Evolutionary conservation across 2,888 invertebrate species (phyloP), one percentile per base, ranked within the genome.

Genomic region (Drosophila greeni): DNA sequence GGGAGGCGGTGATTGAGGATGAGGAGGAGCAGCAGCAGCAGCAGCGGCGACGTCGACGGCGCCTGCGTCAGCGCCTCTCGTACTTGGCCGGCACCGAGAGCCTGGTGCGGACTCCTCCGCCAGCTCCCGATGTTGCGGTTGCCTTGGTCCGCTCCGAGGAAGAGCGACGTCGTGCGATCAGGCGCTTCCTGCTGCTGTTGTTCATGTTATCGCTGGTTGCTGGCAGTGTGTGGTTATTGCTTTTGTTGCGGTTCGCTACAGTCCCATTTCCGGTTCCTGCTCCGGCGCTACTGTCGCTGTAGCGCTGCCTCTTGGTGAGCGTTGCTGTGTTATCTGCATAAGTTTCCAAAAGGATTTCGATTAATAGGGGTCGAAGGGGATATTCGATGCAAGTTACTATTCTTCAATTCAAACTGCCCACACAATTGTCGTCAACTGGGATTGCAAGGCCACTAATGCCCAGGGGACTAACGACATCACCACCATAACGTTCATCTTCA

Each of bases 61-160:
- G 70, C 54, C 70, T 79, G 66, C 74, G 74, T 87, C 84, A 88
- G 85, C 87, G 87, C 69, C 85, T 84, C 61, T 88, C 88, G 54
- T 81, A 79, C 86, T 90, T 91, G 69, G 86, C 89, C 53, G 90
- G 88, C 73, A 90, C 76, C 36, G 90, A 90, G 24, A 91, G 85
- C 55, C 91, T 87, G 66, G 90, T 91, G 56, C 91, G 87, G 57
- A 88, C 67, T 26, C 84, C 82, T 65, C 86, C 66, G 31, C 49
- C 66, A 2, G 72, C 55, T 16, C 73, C 56, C 33, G 64, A 66
- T 39, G 59, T 52, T 33, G 31, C 57, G 55, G 52, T 76, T 52
- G 72, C 24, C 69, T 73, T 68, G 74, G 74, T 70, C 14, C 76
- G 64, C 48, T 81, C 82, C 47, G 81, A 62, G 47, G 89, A 83